Conservation (phyloP, 92 coral and sea anemone species). For the Phenganax marumi region DNA sequence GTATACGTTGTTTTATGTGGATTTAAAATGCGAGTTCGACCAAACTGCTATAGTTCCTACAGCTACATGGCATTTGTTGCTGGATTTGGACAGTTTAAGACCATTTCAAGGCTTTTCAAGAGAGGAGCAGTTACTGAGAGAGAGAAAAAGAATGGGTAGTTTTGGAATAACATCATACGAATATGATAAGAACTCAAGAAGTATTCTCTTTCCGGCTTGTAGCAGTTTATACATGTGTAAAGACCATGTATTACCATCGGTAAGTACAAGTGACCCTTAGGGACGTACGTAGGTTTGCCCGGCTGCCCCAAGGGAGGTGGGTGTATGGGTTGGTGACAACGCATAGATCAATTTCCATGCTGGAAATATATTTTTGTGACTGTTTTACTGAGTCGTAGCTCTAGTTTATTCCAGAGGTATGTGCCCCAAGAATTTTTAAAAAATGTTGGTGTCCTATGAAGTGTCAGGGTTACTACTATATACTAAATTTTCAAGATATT, state of each 20-base stretch:
- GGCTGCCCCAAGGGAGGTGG: neutral
- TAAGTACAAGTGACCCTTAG: neutral
- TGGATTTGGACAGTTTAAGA: conserved; percentile 65
- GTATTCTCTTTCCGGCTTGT: conserved; percentile 82
- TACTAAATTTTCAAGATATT: no score
- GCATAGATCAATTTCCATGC: no score
- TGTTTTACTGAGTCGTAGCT: no score
- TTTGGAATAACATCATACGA: conserved; percentile 97
- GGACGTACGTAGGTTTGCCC: neutral
- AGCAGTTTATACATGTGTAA: conserved; percentile 83
- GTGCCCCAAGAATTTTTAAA: no score
- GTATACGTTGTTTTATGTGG: conserved; percentile 88
- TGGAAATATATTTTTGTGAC: no score
- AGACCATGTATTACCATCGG: conserved; percentile 53
- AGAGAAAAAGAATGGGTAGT: conserved; percentile 87
- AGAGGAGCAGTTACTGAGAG: conserved; percentile 88
- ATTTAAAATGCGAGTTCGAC: conserved; percentile 53
- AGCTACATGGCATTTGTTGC: conserved; percentile 70
- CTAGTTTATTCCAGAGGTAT: no score
- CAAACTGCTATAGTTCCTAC: conserved; percentile 41
- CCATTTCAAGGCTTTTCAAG: conserved; percentile 90
- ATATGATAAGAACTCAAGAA: conserved; percentile 71
- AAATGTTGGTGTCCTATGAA: no score
- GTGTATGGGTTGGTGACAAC: neutral
- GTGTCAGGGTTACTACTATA: no score